Base-by-base conservation (phyloP, 2,888 invertebrate species). In the Prosapia bicincta region DNA sequence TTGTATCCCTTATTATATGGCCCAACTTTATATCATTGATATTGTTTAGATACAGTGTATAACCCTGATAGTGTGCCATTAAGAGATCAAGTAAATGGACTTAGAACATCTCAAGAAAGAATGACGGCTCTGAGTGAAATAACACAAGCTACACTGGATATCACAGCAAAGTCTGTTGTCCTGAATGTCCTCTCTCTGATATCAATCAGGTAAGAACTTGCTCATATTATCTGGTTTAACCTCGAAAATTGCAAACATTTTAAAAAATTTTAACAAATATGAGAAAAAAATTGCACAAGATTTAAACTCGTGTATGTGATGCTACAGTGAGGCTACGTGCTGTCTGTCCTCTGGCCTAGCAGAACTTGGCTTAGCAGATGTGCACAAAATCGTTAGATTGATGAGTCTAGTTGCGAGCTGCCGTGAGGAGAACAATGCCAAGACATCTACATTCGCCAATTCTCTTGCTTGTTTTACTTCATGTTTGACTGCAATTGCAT, bases 381-480 rank as follows among this genome's bases (percentile, higher is more conserved):
- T 90, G 38, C 85, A 87, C 74, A 87, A 88, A 81, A 86, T 90
- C 0, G 87, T 89, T 0, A 85, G 87, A 13, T 84, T 90, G 26
- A 90, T 90, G 90, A 88, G 88, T 26, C 82, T 90, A 73, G 87
- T 88, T 66, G 89, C 90, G 3, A 86, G 87, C 79, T 88, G 88
- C 65, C 85, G 88, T 74, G 86, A 88, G 28, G 87, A 87, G 79
- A 83, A 67, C 25, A 69, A 28, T 24, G 26, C 26, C 15, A 26
- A 32, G 25, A 25, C 30, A 20, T 67, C 74, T 0, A 20, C 74
- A 3, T 72, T 75, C 30, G 66, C 78, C 1, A 69, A 74, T 65
- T 70, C 77, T 20, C 78, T 77, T 15, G 69, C 71, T 10, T 79
- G 78, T 70, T 83, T 84, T 9, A 85, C 82, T 69, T 82, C 83